Conservation (phyloP, 2,888 invertebrate genomes). For the Patella ulyssiponensis region DNA sequence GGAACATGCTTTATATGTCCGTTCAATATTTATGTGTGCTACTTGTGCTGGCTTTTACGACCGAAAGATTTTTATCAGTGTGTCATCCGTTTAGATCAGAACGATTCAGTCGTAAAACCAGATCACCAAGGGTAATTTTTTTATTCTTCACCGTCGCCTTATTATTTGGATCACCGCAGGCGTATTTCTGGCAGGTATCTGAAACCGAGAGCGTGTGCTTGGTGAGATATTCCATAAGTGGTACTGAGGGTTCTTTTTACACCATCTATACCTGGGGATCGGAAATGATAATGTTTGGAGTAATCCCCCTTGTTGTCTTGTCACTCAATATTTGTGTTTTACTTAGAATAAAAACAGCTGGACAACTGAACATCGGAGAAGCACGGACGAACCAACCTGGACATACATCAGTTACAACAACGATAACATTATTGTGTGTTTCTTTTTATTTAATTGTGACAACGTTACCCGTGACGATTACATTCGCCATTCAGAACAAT, state of each 20-base stretch:
- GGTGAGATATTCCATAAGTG: slow-evolving; percentile 24
- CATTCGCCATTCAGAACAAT: slow-evolving; percentile 47
- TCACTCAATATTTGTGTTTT: slow-evolving; percentile 53
- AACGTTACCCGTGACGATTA: slow-evolving; percentile 56
- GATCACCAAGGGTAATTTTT: slow-evolving; percentile 56
- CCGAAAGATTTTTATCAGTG: slow-evolving; percentile 63
- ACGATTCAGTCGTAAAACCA: slow-evolving; percentile 53
- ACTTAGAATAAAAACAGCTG: slow-evolving; percentile 53
- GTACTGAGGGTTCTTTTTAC: slow-evolving; percentile 36
- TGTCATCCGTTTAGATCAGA: slow-evolving; percentile 58
- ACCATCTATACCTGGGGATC: slow-evolving; percentile 48
- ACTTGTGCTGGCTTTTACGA: slow-evolving; percentile 66
- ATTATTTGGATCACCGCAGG: slow-evolving; percentile 53
- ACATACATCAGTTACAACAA: slow-evolving; percentile 50
- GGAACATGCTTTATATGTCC: slow-evolving; percentile 58
- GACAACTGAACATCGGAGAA: slow-evolving; percentile 18
- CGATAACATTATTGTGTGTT: slow-evolving; percentile 56
- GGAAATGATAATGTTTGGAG: slow-evolving; percentile 50
- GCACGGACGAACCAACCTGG: not conserved
- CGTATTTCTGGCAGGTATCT: slow-evolving; percentile 59
- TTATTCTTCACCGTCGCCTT: slow-evolving; percentile 46
- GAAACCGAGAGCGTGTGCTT: slow-evolving; percentile 29
- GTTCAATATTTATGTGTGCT: slow-evolving; percentile 64
- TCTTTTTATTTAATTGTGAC: slow-evolving; percentile 62
- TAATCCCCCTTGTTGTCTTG: slow-evolving; percentile 48